Conservation (phyloP, 2,113 vertebrate genomes). For the Microtus richardsoni region DNA sequence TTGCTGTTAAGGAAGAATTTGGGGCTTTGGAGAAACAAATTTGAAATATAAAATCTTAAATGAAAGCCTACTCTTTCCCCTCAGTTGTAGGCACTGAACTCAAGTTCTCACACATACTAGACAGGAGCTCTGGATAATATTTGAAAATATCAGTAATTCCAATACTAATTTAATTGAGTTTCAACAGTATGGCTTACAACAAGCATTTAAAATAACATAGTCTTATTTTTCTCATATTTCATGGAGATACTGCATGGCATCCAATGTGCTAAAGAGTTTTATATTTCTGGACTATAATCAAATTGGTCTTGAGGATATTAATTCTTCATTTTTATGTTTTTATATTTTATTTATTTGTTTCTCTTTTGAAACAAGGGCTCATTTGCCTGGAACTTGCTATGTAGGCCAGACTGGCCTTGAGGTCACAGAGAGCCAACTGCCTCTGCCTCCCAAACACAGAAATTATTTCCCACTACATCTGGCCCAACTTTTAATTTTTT, state of each 20-base stretch:
- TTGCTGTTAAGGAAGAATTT: neutral
- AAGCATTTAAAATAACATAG: constrained; percentile 11
- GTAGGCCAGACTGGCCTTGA: neutral
- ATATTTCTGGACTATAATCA: neutral
- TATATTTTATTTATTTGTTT: neutral
- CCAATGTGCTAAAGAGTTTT: constrained; percentile 26
- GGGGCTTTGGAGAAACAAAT: neutral
- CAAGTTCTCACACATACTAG: neutral
- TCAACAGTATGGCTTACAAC: constrained; percentile 18
- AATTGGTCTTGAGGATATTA: constrained; percentile 40
- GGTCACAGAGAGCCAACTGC: neutral
- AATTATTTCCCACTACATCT: neutral
- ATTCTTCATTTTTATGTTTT: neutral
- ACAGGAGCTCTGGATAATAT: neutral
- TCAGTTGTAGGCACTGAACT: neutral
- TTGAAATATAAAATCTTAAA: constrained; percentile 52
- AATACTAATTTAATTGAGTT: neutral
- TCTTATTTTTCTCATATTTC: constrained; percentile 57
- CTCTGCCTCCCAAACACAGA: neutral
- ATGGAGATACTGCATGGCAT: neutral
- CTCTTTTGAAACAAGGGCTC: neutral
- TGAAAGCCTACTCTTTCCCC: neutral
- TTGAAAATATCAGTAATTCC: constrained; percentile 33
- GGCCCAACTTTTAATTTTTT: neutral
- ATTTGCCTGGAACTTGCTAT: neutral